Percentiles rank a stretch among this genome's conserved stretches.
These are phyloP conservation scores for Drosophila triauraria DNA, from an alignment of 1,140 invertebrate species.

Conservation along the genomic window DNA sequence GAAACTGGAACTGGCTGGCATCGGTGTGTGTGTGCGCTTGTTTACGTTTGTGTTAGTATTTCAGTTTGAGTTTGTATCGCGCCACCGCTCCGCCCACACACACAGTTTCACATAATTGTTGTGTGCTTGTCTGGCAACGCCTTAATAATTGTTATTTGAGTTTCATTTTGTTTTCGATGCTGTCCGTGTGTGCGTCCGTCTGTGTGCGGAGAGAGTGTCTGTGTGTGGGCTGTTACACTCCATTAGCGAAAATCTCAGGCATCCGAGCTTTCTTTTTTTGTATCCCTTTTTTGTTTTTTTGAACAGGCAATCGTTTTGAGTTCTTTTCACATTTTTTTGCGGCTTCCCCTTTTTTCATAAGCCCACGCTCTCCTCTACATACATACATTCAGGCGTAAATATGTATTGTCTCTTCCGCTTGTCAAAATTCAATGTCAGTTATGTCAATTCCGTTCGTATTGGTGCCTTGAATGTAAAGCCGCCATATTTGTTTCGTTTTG, in stretches of 20 bases:
- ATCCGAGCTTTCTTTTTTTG: conserved; percentile 78
- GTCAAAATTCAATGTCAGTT: conserved; percentile 83
- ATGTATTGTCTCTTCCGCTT: conserved; percentile 49
- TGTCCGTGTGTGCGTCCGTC: conserved; percentile 16
- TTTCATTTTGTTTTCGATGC: conserved; percentile 73
- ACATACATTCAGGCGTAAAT: conserved; percentile 3
- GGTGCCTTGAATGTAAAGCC: conserved; percentile 35
- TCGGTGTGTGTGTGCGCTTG: conserved; percentile 29
- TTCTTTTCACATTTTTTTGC: conserved; percentile 32
- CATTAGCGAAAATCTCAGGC: conserved; percentile 74
- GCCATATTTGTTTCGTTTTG: conserved; percentile 60
- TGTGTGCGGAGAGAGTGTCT: conserved; percentile 22
- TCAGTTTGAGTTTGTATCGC: conserved; percentile 67
- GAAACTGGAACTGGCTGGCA: conserved; percentile 72
- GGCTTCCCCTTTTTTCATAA: neutral
- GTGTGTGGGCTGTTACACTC: conserved; percentile 73
- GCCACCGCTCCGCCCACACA: conserved; percentile 71
- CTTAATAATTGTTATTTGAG: conserved; percentile 85
- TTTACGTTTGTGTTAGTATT: conserved; percentile 43
- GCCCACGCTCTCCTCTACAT: neutral
- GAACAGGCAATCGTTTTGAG: conserved; percentile 22
- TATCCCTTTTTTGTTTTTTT: conserved; percentile 63
- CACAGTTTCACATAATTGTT: conserved; percentile 75
- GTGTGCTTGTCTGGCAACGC: conserved; percentile 83
- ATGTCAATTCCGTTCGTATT: conserved; percentile 45